Evolutionary conservation across 1,140 invertebrate genomes (phyloP).

Genomic region (Globodera ellingtonae): DNA sequence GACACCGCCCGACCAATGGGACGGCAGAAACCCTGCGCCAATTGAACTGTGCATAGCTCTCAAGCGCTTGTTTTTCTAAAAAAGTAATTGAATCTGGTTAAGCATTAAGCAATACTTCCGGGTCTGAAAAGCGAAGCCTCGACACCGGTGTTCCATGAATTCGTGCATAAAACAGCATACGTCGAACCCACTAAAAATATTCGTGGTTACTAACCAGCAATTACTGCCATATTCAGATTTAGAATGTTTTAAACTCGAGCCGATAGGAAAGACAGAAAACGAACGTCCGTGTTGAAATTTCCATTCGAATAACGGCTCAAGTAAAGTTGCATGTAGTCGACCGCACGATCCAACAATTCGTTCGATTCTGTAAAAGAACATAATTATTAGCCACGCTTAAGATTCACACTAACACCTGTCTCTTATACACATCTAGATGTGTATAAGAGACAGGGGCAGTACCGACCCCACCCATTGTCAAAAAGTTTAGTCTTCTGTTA

Average conservation of each 20-base stretch:
- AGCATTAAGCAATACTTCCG: neutral
- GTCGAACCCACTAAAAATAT: conserved; percentile 6
- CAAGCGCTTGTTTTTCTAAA: neutral
- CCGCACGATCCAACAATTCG: conserved; percentile 16
- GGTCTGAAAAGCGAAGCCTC: neutral
- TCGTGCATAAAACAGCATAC: conserved; percentile 17
- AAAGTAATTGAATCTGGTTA: neutral
- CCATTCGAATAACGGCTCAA: conserved; percentile 12
- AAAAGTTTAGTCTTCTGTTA: too few species aligned
- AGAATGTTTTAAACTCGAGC: neutral
- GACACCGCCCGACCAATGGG: neutral
- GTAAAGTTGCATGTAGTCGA: conserved; percentile 21
- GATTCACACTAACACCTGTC: too few species aligned
- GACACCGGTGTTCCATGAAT: conserved; percentile 5
- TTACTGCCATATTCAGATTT: too few species aligned
- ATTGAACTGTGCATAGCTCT: neutral
- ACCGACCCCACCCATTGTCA: too few species aligned
- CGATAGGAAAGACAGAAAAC: neutral
- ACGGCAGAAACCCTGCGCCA: neutral
- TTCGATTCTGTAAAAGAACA: neutral
- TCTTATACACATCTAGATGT: too few species aligned
- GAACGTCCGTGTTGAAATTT: conserved; percentile 3
- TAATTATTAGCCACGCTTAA: neutral
- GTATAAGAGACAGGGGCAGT: too few species aligned
- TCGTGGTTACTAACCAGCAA: neutral